Percentiles rank a stretch among this genome's conserved stretches.
Evolutionary conservation across 2,888 invertebrate species (phyloP).

Genomic region (Siphonodentalium dalli): DNA sequence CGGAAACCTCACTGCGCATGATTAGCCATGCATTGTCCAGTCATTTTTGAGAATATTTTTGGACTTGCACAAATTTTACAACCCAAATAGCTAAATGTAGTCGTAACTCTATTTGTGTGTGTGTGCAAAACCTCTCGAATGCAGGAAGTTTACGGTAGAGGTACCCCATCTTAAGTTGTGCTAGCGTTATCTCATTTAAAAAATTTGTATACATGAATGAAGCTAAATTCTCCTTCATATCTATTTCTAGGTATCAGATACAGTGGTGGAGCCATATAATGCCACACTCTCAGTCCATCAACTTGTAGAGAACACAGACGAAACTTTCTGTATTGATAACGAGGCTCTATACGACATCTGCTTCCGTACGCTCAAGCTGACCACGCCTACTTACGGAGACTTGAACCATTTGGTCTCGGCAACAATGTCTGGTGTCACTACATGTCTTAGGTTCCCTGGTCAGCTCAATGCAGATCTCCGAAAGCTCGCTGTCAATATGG

Average conservation of each 20-base stretch:
- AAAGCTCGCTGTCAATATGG: conserved; percentile 77
- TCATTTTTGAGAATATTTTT: too few species aligned
- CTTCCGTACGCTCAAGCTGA: conserved; percentile 68
- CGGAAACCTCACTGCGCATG: too few species aligned
- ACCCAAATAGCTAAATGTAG: too few species aligned
- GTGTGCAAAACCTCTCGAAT: too few species aligned
- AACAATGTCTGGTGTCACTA: conserved; percentile 66
- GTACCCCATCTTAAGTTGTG: too few species aligned
- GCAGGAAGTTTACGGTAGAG: too few species aligned
- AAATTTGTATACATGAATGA: too few species aligned
- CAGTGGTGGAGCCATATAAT: conserved; percentile 74
- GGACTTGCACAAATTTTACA: too few species aligned
- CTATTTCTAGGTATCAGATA: conserved; percentile 73
- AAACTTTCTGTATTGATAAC: conserved; percentile 6
- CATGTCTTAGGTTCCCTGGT: conserved; percentile 64
- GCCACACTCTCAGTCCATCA: conserved; percentile 85
- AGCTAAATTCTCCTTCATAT: too few species aligned
- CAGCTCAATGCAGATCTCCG: conserved; percentile 87
- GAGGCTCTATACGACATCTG: conserved; percentile 62
- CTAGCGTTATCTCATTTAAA: too few species aligned
- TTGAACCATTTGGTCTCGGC: conserved; percentile 54
- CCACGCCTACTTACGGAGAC: conserved; percentile 17
- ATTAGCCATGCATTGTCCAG: too few species aligned
- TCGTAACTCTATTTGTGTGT: too few species aligned
- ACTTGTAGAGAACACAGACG: conserved; percentile 65